These are phyloP conservation scores for Solenopsis fugax DNA, from an alignment of 1,140 invertebrate species.

Conservation along the genomic window DNA sequence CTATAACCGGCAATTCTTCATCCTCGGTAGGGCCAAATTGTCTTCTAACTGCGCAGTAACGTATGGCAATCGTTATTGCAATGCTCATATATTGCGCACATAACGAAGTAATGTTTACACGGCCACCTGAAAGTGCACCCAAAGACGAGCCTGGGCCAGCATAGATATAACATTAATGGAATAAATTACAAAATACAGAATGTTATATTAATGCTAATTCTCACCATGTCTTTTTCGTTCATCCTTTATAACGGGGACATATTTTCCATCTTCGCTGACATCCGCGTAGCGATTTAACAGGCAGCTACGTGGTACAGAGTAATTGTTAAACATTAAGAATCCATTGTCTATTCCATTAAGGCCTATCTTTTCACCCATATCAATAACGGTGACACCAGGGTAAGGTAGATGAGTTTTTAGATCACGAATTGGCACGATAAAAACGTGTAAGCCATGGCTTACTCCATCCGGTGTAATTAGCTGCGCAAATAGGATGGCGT, in stretches of 20 bases:
- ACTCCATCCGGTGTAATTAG: constrained; percentile 90
- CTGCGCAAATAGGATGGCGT: constrained; percentile 96
- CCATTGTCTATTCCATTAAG: constrained; percentile 97
- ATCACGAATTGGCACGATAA: constrained; percentile 94
- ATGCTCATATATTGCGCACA: constrained; percentile 90
- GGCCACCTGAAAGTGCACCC: constrained; percentile 94
- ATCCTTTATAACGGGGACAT: constrained; percentile 92
- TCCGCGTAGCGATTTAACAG: constrained; percentile 95
- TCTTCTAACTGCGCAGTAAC: constrained; percentile 95
- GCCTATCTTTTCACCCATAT: constrained; percentile 96
- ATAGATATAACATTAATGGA: not conserved
- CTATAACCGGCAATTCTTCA: constrained; percentile 93
- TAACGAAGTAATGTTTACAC: constrained; percentile 92
- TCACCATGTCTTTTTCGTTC: constrained; percentile 91
- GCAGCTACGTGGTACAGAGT: constrained; percentile 93
- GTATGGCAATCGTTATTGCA: constrained; percentile 94
- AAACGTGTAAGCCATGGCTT: constrained; percentile 95
- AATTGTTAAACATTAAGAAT: constrained; percentile 95
- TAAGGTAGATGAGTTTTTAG: constrained; percentile 91
- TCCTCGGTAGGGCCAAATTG: constrained; percentile 94
- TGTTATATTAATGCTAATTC: constrained; percentile 3
- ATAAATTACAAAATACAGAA: not conserved
- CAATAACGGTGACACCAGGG: constrained; percentile 91
- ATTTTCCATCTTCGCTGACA: constrained; percentile 94
- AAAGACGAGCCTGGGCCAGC: constrained; percentile 91